These are phyloP conservation scores for Cynodonichthys magdalenae DNA, from an alignment of 2,797 vertebrate species.

Conservation along the genomic window DNA sequence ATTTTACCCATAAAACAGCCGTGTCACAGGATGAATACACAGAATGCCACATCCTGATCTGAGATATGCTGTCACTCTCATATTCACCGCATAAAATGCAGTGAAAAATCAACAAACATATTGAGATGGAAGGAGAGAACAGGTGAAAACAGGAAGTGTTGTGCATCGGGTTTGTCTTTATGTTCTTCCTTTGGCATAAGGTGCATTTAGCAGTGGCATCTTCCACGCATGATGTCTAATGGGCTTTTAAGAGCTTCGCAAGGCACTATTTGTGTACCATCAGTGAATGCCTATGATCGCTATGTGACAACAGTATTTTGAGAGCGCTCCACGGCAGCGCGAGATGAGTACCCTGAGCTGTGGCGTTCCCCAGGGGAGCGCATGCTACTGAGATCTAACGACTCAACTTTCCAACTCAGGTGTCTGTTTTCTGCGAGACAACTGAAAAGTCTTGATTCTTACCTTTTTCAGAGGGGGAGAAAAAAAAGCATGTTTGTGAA, in stretches of 20 bases:
- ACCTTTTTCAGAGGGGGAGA: slow-evolving; percentile 46
- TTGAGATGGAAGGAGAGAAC: slow-evolving; percentile 41
- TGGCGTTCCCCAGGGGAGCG: slow-evolving; percentile 68
- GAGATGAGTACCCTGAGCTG: slow-evolving; percentile 71
- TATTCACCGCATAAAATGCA: slow-evolving; percentile 72
- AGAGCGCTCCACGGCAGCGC: slow-evolving; percentile 55
- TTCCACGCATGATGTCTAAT: slow-evolving; percentile 74
- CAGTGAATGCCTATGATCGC: slow-evolving; percentile 74
- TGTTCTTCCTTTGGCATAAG: slow-evolving; percentile 78
- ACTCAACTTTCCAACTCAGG: slow-evolving; percentile 78
- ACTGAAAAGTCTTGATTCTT: slow-evolving; percentile 78
- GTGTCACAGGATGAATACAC: slow-evolving; percentile 49
- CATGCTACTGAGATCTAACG: slow-evolving; percentile 75
- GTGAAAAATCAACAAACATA: slow-evolving; percentile 78
- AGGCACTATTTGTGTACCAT: slow-evolving; percentile 81
- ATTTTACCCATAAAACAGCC: slow-evolving; percentile 52
- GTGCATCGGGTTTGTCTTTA: slow-evolving; percentile 67
- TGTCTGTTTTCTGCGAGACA: slow-evolving; percentile 77
- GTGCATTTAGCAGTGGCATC: slow-evolving; percentile 76
- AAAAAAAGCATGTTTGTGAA: slow-evolving; percentile 80
- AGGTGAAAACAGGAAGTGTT: slow-evolving; percentile 63
- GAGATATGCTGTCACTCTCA: slow-evolving; percentile 62
- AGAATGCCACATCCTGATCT: slow-evolving; percentile 67
- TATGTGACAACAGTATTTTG: slow-evolving; percentile 78
- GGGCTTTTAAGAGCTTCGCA: slow-evolving; percentile 78